A percentile compares a stretch with the other conserved stretches of the same genome.
These are phyloP conservation scores for Acanthosepion lycidas DNA, from an alignment of 2,888 invertebrate genomes.

Conservation along the genomic window DNA sequence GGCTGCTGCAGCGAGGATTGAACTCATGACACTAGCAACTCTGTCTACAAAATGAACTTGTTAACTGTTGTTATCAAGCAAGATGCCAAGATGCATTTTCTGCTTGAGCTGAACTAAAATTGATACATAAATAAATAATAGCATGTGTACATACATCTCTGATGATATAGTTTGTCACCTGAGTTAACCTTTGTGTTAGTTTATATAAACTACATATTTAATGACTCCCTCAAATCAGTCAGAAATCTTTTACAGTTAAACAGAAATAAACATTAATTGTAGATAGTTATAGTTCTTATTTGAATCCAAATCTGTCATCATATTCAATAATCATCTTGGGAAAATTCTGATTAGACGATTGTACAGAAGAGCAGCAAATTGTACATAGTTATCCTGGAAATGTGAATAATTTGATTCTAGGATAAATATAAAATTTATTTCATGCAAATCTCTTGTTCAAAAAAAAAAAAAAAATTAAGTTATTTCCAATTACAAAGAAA, in stretches of 20 bases:
- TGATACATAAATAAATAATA: background rate
- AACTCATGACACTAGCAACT: background rate
- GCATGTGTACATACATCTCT: background rate
- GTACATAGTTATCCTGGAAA: background rate
- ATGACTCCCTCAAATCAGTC: too few relatives aligned
- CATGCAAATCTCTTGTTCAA: background rate
- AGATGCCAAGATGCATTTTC: background rate
- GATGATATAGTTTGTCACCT: too few relatives aligned
- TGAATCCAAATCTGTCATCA: background rate
- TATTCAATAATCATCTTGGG: background rate
- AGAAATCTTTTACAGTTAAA: too few relatives aligned
- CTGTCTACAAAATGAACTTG: background rate
- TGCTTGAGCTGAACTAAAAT: background rate
- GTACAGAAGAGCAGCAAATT: background rate
- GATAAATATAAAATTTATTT: background rate
- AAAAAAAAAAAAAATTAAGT: background rate
- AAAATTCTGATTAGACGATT: background rate
- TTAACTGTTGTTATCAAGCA: background rate
- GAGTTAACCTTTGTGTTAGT: too few relatives aligned
- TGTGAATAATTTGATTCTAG: background rate
- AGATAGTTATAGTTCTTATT: too few relatives aligned
- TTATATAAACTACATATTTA: too few relatives aligned
- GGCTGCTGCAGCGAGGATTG: background rate
- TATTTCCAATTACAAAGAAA: background rate
- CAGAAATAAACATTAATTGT: too few relatives aligned